These are phyloP conservation scores for Trichomycterus rosablanca DNA, from an alignment of 2,113 vertebrate species.

Conservation along the genomic window DNA sequence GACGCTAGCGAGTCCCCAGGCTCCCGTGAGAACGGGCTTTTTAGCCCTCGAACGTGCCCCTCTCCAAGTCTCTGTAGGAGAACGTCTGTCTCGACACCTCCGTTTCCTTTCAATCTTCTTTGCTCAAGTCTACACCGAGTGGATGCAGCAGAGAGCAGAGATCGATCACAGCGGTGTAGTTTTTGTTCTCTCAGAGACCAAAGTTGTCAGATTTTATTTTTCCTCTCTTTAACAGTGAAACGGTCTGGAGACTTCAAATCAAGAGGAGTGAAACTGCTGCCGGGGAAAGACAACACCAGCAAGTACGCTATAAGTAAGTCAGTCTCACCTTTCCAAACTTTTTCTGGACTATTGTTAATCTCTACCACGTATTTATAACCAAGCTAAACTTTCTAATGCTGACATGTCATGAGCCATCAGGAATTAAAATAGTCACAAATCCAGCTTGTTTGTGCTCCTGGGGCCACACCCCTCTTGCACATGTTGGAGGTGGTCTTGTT, in stretches of 20 bases:
- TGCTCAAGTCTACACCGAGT: slow-evolving; percentile 3
- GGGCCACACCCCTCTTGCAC: no score
- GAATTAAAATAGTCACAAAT: no score
- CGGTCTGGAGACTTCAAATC: slow-evolving; percentile 99
- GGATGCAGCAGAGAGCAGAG: background rate
- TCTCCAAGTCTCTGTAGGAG: slow-evolving; percentile 2
- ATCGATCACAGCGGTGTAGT: slow-evolving; percentile 5
- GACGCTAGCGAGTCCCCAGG: background rate
- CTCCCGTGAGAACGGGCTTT: slow-evolving; percentile 1
- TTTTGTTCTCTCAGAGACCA: background rate
- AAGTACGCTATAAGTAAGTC: slow-evolving; percentile 99
- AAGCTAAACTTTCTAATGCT: no score
- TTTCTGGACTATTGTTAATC: no score
- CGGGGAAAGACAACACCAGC: slow-evolving; percentile 98
- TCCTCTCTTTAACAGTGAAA: slow-evolving; percentile 85
- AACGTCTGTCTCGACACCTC: background rate
- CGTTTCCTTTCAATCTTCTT: slow-evolving; percentile 5
- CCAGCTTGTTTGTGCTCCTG: no score
- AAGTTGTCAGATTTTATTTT: background rate
- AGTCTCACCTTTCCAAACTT: slow-evolving; percentile 56
- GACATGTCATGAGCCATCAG: no score
- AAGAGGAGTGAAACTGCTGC: slow-evolving; percentile 99
- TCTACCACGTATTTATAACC: no score
- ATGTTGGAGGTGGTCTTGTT: no score
- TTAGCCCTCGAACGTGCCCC: slow-evolving; percentile 11